Evolutionary conservation across 2,113 vertebrate genomes (phyloP).

Genomic region (Dascyllus trimaculatus): DNA sequence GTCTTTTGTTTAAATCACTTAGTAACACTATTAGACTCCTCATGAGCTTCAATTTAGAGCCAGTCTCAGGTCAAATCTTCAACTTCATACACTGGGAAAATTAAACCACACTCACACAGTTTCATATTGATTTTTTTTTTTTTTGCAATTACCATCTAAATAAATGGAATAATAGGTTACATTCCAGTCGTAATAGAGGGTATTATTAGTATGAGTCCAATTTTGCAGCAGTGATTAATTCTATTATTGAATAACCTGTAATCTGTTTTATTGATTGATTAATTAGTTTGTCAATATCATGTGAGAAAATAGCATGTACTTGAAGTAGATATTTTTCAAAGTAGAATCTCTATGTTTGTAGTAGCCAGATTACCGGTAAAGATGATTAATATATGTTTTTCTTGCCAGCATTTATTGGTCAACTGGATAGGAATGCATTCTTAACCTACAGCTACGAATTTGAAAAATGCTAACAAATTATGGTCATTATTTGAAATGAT

Average conservation of each 20-base stretch:
- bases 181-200: not conserved
- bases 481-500: slow-evolving; percentile 13
- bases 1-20: slow-evolving; percentile 40
- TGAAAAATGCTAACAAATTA: slow-evolving; percentile 14
- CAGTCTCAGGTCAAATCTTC: slow-evolving; percentile 18
- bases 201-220: not conserved
- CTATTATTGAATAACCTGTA: not conserved
- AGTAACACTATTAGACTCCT: slow-evolving; percentile 34
- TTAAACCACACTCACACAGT: not conserved
- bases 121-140: not conserved
- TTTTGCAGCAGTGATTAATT: not conserved
- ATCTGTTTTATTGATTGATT: not conserved
- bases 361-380: not conserved
- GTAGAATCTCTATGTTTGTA: not conserved
- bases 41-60: slow-evolving; percentile 34
- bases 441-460: slow-evolving; percentile 22
- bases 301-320: not conserved
- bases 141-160: not conserved
- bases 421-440: not conserved
- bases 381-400: not conserved
- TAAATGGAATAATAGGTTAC: not conserved
- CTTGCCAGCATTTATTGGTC: not conserved
- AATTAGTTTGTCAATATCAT: not conserved
- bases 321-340: not conserved
- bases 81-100: slow-evolving; percentile 5